Conservation (phyloP, 92 coral and sea anemone genomes). For the Siderastrea radians region DNA sequence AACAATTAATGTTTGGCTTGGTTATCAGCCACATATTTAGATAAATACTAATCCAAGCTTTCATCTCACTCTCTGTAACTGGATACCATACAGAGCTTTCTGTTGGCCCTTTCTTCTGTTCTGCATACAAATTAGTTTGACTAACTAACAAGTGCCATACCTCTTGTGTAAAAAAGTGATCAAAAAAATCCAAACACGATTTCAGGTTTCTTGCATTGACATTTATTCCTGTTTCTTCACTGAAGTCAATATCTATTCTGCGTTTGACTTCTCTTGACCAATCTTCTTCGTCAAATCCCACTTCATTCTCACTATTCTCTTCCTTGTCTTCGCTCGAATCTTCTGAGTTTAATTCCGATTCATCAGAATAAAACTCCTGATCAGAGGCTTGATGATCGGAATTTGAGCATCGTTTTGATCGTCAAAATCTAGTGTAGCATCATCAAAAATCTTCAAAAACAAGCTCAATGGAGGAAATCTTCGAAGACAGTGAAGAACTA, state of each 20-base stretch:
- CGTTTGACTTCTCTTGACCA: conserved; percentile 1
- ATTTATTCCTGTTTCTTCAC: conserved; percentile 20
- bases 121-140: too few relatives aligned
- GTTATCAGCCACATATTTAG: conserved; percentile 34
- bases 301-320: neutral
- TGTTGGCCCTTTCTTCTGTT: conserved; percentile 26
- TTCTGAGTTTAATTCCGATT: conserved; percentile 4
- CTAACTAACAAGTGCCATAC: conserved; percentile 41
- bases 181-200: neutral
- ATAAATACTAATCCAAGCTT: conserved; percentile 15
- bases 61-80: conserved; percentile 19
- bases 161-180: conserved; percentile 21
- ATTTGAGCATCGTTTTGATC: conserved; percentile 1
- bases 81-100: conserved; percentile 27
- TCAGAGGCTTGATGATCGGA: conserved; percentile 29
- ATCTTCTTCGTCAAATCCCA: neutral
- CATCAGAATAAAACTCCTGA: neutral
- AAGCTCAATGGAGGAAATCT: neutral
- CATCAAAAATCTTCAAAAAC: neutral
- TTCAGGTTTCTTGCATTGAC: conserved; percentile 18
- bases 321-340: conserved; percentile 11
- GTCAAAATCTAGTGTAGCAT: too few relatives aligned
- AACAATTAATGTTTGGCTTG: conserved; percentile 30
- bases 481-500: neutral
- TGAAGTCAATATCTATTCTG: conserved; percentile 12